Evolutionary conservation across 2,888 invertebrate species (phyloP).

Genomic region (Ichneumon xanthorius): DNA sequence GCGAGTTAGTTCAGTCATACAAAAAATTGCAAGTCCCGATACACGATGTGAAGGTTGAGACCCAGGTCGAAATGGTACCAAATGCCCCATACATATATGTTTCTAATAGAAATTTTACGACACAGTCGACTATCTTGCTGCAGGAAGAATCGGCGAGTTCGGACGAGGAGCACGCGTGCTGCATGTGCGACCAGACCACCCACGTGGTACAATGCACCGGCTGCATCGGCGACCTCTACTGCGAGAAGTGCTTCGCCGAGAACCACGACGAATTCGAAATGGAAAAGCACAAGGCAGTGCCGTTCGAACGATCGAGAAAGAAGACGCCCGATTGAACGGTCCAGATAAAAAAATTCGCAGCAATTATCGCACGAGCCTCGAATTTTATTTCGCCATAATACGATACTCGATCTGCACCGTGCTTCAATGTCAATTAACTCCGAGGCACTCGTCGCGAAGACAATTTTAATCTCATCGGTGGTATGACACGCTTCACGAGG

Average conservation of each 20-base stretch:
- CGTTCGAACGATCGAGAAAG: constrained; percentile 66
- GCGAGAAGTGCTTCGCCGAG: constrained; percentile 90
- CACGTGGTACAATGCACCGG: constrained; percentile 90
- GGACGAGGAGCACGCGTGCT: constrained; percentile 90
- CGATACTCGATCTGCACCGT: constrained; percentile 32
- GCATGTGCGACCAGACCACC: constrained; percentile 92
- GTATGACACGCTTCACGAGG: constrained; percentile 36
- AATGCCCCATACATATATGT: no score
- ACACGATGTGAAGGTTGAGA: no score
- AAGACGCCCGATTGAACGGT: constrained; percentile 48
- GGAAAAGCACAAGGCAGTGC: constrained; percentile 75
- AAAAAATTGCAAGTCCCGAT: no score
- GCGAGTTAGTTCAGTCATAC: neutral
- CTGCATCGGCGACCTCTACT: constrained; percentile 93
- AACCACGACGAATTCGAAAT: constrained; percentile 89
- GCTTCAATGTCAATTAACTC: constrained; percentile 38
- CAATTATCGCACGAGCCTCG: constrained; percentile 24
- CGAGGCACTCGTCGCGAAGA: constrained; percentile 1
- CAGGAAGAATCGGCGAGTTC: constrained; percentile 46
- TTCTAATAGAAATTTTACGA: neutral
- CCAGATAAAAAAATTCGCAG: constrained; percentile 11
- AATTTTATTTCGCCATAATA: constrained; percentile 13
- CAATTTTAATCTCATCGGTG: neutral
- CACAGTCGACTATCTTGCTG: neutral
- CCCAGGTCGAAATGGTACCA: no score